A percentile compares a stretch with the other conserved stretches of the same genome.
Conservation (phyloP, 2,888 invertebrate genomes). For the Drosophila rellima region DNA sequence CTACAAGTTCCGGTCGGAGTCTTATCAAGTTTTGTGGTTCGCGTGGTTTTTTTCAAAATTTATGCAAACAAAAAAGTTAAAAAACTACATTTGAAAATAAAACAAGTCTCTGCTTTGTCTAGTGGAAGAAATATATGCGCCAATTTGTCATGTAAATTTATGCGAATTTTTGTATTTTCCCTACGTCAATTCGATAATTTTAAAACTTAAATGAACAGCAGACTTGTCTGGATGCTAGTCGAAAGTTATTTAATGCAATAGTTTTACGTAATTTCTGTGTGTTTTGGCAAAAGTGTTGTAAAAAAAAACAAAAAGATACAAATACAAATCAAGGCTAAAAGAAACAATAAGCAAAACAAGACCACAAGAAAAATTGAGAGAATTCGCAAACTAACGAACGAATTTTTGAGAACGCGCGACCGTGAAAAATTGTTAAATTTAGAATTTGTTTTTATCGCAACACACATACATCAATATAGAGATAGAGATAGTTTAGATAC, state of each 20-base stretch:
- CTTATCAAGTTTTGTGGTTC: slow-evolving; percentile 63
- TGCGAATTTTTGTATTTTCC: slow-evolving; percentile 54
- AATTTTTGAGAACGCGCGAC: slow-evolving; percentile 57
- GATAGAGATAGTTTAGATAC: slow-evolving; percentile 19
- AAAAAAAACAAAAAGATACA: slow-evolving; percentile 29
- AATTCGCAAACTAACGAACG: slow-evolving; percentile 48
- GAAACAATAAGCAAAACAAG: slow-evolving; percentile 31
- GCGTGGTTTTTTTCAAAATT: slow-evolving; percentile 33
- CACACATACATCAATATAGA: slow-evolving; percentile 3
- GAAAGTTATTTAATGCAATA: slow-evolving; percentile 55
- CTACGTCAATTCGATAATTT: slow-evolving; percentile 33
- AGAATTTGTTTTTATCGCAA: slow-evolving; percentile 52
- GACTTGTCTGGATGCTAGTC: slow-evolving; percentile 29
- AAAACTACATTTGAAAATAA: slow-evolving; percentile 10
- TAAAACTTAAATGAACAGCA: slow-evolving; percentile 4
- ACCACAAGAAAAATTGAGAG: slow-evolving; percentile 16
- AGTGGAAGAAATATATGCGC: slow-evolving; percentile 23
- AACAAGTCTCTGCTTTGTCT: slow-evolving; percentile 56
- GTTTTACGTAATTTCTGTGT: slow-evolving; percentile 59
- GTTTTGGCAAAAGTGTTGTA: slow-evolving; percentile 46
- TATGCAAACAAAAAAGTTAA: slow-evolving; percentile 36
- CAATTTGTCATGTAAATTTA: slow-evolving; percentile 57
- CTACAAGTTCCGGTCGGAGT: slow-evolving; percentile 66
- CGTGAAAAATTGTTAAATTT: slow-evolving; percentile 70
- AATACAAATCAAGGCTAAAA: slow-evolving; percentile 44